These are phyloP conservation scores for Balaeniceps rex DNA, from an alignment of 2,113 vertebrate species.

Conservation along the genomic window DNA sequence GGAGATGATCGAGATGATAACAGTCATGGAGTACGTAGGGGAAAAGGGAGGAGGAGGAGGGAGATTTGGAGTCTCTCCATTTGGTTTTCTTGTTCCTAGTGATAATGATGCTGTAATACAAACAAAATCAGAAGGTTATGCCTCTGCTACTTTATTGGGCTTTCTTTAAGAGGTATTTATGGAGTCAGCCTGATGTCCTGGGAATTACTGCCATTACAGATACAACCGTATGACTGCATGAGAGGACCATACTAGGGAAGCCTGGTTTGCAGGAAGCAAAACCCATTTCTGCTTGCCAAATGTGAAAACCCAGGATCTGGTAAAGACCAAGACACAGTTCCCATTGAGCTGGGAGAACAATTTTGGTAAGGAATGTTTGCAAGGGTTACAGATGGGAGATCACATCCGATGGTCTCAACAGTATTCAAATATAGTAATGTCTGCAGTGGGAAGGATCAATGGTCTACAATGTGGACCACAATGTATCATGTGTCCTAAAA, in stretches of 20 bases:
- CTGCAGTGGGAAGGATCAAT: background rate
- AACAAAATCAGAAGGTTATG: conserved; percentile 16
- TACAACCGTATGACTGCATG: background rate
- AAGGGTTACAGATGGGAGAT: background rate
- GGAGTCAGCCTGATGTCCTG: background rate
- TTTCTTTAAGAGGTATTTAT: background rate
- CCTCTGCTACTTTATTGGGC: background rate
- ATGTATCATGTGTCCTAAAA: background rate
- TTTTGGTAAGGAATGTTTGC: background rate
- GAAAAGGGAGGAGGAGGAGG: conserved; percentile 66
- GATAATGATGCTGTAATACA: conserved; percentile 60
- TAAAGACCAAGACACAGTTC: background rate
- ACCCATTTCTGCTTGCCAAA: background rate
- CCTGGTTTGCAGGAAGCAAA: background rate
- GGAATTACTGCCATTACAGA: background rate
- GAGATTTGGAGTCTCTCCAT: conserved; percentile 54
- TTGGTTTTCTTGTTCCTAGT: conserved; percentile 71
- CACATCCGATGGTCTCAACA: background rate
- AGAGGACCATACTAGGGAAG: background rate
- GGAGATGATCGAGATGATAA: conserved; percentile 87
- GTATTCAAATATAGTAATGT: background rate
- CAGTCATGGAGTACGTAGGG: conserved; percentile 88
- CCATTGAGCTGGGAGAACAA: background rate
- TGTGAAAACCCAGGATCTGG: background rate
- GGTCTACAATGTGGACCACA: background rate